These are phyloP conservation scores for Catocala fraxini DNA, from an alignment of 2,888 invertebrate species.

Conservation along the genomic window DNA sequence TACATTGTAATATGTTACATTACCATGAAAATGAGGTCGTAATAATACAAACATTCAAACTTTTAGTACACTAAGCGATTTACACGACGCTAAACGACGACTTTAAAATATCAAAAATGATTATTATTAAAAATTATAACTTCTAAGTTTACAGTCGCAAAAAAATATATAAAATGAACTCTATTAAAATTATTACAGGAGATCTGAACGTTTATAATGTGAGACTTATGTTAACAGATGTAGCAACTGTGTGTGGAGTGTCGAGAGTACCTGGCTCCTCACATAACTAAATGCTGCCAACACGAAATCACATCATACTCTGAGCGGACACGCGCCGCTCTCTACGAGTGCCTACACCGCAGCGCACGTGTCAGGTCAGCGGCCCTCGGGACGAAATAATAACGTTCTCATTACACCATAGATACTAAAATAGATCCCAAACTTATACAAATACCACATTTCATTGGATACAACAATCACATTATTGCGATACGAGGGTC, in stretches of 20 bases:
- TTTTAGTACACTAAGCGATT: slow-evolving; percentile 67
- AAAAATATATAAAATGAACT: slow-evolving; percentile 51
- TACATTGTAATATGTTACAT: slow-evolving; percentile 60
- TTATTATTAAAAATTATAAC: slow-evolving; percentile 48
- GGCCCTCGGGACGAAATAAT: slow-evolving; percentile 1
- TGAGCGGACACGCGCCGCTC: slow-evolving; percentile 16
- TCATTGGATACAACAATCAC: not conserved
- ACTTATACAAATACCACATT: no score
- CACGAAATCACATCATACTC: slow-evolving; percentile 49
- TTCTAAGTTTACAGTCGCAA: slow-evolving; percentile 46
- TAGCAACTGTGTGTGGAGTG: slow-evolving; percentile 25
- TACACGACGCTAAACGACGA: slow-evolving; percentile 66
- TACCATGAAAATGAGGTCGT: slow-evolving; percentile 63
- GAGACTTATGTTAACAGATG: slow-evolving; percentile 40
- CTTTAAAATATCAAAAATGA: slow-evolving; percentile 55
- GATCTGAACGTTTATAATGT: slow-evolving; percentile 56
- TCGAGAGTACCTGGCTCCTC: slow-evolving; percentile 31
- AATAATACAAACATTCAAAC: slow-evolving; percentile 58
- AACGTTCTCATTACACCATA: no score
- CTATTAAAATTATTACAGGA: slow-evolving; percentile 57
- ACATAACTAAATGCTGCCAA: slow-evolving; percentile 51
- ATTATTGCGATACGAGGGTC: not conserved
- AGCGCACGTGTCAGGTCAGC: not conserved
- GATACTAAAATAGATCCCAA: no score
- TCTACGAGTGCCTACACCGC: no score